These are phyloP conservation scores for Brachionus koreanus DNA, from an alignment of 1,140 invertebrate genomes.

Conservation along the genomic window DNA sequence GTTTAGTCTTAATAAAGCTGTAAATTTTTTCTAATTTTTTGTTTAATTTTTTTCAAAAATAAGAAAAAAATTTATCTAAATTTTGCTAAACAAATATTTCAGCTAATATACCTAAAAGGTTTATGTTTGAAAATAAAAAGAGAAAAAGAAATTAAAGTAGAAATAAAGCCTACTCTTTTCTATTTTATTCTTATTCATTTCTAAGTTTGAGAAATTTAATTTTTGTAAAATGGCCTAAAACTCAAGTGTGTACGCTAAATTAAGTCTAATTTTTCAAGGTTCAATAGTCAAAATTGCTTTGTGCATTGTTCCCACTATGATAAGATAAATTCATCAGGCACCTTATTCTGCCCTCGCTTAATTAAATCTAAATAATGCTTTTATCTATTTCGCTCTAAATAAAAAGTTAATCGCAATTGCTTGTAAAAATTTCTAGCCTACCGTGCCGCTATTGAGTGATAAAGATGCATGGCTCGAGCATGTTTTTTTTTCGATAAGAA, in stretches of 20 bases:
- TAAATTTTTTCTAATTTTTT: background rate
- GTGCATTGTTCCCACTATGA: background rate
- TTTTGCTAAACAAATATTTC: background rate
- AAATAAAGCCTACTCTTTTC: background rate
- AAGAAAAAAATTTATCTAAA: background rate
- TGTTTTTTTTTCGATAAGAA: background rate
- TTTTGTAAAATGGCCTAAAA: slow-evolving; percentile 3
- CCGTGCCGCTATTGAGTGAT: background rate
- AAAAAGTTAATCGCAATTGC: background rate
- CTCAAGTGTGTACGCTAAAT: background rate
- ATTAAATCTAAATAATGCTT: background rate
- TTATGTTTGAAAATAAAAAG: background rate
- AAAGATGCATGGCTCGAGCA: background rate
- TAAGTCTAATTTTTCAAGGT: slow-evolving; percentile 24
- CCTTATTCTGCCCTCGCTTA: background rate
- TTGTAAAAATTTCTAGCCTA: background rate
- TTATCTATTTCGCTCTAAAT: background rate
- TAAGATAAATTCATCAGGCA: slow-evolving; percentile 8
- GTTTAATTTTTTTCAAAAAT: background rate
- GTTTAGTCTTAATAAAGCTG: background rate
- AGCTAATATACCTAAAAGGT: background rate
- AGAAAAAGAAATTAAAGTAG: background rate
- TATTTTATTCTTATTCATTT: background rate
- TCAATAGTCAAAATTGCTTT: background rate
- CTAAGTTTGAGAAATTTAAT: background rate